Base-by-base conservation (phyloP, 2,113 vertebrate genomes). In the Antennarius striatus region DNA sequence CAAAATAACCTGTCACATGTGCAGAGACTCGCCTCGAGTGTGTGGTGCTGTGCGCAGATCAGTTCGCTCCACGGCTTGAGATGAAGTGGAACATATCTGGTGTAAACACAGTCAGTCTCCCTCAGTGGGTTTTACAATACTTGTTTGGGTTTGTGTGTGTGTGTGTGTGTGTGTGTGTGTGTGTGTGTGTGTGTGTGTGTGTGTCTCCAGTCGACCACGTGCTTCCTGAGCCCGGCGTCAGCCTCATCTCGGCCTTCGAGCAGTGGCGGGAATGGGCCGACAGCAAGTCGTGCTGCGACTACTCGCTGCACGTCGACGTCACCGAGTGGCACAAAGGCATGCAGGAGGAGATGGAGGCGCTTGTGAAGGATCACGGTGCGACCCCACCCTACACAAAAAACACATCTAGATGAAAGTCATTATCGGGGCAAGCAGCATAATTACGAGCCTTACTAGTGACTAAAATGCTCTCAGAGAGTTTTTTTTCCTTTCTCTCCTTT, bases 201-300 rank as follows among this genome's bases (percentile, higher is more conserved):
- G 14, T 79, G 30, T 56, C 0, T 58, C 49, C 79, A 99, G 97
- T 99, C 46, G 96, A 99, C 86, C 98, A 98, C 0, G 98, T 99
- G 5, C 87, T 99, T 11, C 93, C 96, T 0, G 97, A 99, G 79
- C 95, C 95, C 0, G 98, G 98, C 3, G 90, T 91, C 54, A 95
- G 96, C 83, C 92, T 98, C 83, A 83, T 99, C 59, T 90, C 95
- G 0, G 94, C 96, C 0, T 98, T 99, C 0, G 96, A 99, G 86
- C 96, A 99, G 92, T 99, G 98, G 98, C 85, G 94, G 16, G 95
- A 98, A 50, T 99, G 98, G 96, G 96, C 97, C 0, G 96, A 99
- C 90, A 92, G 93, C 91, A 99, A 98, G 86, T 93, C 94, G 15
- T 99, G 98, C 93, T 99, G 98, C 0, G 98, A 99, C 90, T 99